Percentiles rank a stretch among this genome's conserved stretches.
Conservation (phyloP, 2,888 invertebrate species). For the Conchocele bisecta region DNA sequence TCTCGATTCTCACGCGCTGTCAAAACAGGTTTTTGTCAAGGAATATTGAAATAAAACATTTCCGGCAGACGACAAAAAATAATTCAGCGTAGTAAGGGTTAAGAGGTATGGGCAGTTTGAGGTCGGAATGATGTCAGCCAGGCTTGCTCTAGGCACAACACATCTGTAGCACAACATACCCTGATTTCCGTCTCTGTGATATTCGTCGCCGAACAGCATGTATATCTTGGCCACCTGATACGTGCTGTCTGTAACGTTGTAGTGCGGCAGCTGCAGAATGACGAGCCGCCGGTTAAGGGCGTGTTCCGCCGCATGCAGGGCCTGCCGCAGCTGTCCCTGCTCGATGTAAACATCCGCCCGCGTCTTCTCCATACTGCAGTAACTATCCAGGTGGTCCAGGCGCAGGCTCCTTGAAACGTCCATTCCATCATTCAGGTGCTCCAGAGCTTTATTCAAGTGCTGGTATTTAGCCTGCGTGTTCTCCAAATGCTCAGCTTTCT, state of each 20-base stretch:
- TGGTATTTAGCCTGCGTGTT: constrained; percentile 16
- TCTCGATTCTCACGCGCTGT: too few relatives aligned
- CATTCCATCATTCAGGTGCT: constrained; percentile 39
- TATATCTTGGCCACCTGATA: constrained; percentile 48
- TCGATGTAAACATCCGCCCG: constrained; percentile 47
- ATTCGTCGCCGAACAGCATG: constrained; percentile 33
- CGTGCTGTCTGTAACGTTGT: constrained; percentile 46
- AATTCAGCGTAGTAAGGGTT: too few relatives aligned
- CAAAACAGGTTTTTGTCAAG: too few relatives aligned
- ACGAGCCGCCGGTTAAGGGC: constrained; percentile 32
- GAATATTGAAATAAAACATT: too few relatives aligned
- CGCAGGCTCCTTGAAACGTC: constrained; percentile 40
- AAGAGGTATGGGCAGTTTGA: too few relatives aligned
- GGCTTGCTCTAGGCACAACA: too few relatives aligned
- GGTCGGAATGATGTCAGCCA: too few relatives aligned
- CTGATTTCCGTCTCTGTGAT: constrained; percentile 7
- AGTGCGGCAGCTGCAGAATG: constrained; percentile 50
- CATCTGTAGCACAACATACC: too few relatives aligned
- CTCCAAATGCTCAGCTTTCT: constrained; percentile 35
- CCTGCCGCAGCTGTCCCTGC: constrained; percentile 31
- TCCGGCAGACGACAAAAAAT: too few relatives aligned
- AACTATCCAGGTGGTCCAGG: constrained; percentile 44
- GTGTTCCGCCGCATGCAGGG: constrained; percentile 27
- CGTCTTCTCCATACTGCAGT: constrained; percentile 23
- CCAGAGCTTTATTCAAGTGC: constrained; percentile 22